These are phyloP conservation scores for Dufourea novaeangliae DNA, from an alignment of 1,140 invertebrate genomes.

Conservation along the genomic window DNA sequence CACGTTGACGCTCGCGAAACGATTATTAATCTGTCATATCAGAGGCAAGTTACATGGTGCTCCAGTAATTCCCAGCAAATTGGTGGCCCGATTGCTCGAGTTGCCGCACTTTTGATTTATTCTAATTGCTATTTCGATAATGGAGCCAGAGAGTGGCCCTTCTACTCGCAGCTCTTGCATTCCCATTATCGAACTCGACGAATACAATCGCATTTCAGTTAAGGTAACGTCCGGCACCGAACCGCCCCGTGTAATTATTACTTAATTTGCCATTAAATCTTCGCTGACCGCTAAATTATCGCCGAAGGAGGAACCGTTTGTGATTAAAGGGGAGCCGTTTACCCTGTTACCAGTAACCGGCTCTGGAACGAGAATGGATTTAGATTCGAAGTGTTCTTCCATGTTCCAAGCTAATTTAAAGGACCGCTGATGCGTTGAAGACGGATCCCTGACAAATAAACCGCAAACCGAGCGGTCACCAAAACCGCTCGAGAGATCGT, in stretches of 20 bases:
- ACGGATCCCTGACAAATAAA: conserved; percentile 63
- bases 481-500: conserved; percentile 65
- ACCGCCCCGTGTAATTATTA: conserved; percentile 76
- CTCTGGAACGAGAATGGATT: neutral
- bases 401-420: conserved; percentile 35
- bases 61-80: conserved; percentile 69
- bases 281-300: conserved; percentile 78
- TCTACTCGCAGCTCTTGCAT: conserved; percentile 74
- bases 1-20: neutral
- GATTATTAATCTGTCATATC: conserved; percentile 25
- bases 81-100: conserved; percentile 68
- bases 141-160: conserved; percentile 63
- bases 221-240: conserved; percentile 72
- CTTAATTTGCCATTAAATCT: conserved; percentile 80
- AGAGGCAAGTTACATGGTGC: conserved; percentile 47
- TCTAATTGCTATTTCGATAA: conserved; percentile 82
- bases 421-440: conserved; percentile 40
- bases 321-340: conserved; percentile 42
- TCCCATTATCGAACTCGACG: conserved; percentile 80
- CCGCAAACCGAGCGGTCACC: conserved; percentile 64
- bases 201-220: conserved; percentile 80
- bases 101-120: conserved; percentile 79
- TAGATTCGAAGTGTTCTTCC: conserved; percentile 28
- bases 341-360: neutral
- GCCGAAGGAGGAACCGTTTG: conserved; percentile 36